Percentiles rank a stretch among this genome's conserved stretches.
phyloP scores from a whole-genome alignment of 2,113 vertebrate species.

The Rhagologus leucostigma region DNA sequence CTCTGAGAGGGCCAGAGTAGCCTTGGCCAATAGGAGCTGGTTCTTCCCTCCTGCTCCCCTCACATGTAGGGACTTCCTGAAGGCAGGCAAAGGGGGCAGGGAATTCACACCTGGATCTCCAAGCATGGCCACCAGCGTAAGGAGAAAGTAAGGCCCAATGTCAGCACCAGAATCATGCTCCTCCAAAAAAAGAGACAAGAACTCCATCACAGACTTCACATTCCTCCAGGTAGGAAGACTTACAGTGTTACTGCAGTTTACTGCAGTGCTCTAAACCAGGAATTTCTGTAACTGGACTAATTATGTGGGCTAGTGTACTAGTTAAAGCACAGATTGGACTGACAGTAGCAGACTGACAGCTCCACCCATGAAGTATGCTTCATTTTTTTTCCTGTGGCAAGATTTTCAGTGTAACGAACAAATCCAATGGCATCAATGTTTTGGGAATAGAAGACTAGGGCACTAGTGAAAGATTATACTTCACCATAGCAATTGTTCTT shows the following conservation, averaged over 20 bases:
- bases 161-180: background rate
- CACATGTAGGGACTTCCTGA: fast-evolving
- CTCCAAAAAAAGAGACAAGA: background rate
- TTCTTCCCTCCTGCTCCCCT: background rate
- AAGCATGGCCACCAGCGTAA: background rate
- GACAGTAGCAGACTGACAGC: background rate
- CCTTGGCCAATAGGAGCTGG: background rate
- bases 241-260: background rate
- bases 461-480: background rate
- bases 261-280: background rate
- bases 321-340: background rate
- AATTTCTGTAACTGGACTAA: background rate
- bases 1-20: background rate
- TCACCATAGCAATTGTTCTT: background rate
- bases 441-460: background rate
- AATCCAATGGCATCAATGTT: background rate
- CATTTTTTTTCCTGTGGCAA: background rate
- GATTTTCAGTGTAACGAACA: background rate
- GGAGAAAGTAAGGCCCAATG: background rate
- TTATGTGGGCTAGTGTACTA: background rate
- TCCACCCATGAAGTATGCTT: background rate
- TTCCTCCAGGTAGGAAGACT: background rate
- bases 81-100: fast-evolving
- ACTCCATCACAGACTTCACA: background rate
- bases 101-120: background rate